A percentile compares a stretch with the other conserved stretches of the same genome.
Evolutionary conservation across 30 jellyfish, hydroid and myxozoan species (phyloP).

Genomic region (Euphysa ruthae): DNA sequence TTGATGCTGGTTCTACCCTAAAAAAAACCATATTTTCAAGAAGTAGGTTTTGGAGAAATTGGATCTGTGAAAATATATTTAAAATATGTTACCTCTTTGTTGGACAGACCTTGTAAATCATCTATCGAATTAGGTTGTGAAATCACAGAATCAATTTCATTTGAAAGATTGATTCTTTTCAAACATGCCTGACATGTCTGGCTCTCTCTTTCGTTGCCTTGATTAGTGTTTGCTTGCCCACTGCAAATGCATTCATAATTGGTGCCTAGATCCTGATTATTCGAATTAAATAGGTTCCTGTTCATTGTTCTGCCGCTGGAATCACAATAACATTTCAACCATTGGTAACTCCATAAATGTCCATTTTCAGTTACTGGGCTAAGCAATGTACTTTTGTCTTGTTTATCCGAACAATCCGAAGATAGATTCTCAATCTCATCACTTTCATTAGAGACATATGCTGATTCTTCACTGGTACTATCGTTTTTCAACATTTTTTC

Average conservation of each 20-base stretch:
- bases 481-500: slow-evolving; percentile 34
- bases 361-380: slow-evolving; percentile 40
- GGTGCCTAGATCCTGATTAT: neutral
- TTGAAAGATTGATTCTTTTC: neutral
- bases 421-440: slow-evolving; percentile 36
- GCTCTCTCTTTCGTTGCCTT: slow-evolving; percentile 22
- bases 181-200: slow-evolving; percentile 37
- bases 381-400: slow-evolving; percentile 29
- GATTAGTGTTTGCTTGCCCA: slow-evolving; percentile 15
- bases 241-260: slow-evolving; percentile 18
- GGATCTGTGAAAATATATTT: too few species aligned
- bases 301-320: slow-evolving; percentile 10
- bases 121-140: neutral
- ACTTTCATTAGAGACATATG: slow-evolving; percentile 60
- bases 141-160: neutral
- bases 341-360: slow-evolving; percentile 82
- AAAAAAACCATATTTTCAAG: too few species aligned
- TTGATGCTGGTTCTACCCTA: too few species aligned
- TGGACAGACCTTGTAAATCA: too few species aligned
- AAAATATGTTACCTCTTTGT: too few species aligned
- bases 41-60: too few species aligned
- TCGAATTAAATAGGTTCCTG: neutral
- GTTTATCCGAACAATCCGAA: slow-evolving; percentile 33
- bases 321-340: slow-evolving; percentile 79
- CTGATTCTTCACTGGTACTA: slow-evolving; percentile 62